phyloP scores from a whole-genome alignment of 1,140 invertebrate species.

The Branchinecta lynchi region DNA sequence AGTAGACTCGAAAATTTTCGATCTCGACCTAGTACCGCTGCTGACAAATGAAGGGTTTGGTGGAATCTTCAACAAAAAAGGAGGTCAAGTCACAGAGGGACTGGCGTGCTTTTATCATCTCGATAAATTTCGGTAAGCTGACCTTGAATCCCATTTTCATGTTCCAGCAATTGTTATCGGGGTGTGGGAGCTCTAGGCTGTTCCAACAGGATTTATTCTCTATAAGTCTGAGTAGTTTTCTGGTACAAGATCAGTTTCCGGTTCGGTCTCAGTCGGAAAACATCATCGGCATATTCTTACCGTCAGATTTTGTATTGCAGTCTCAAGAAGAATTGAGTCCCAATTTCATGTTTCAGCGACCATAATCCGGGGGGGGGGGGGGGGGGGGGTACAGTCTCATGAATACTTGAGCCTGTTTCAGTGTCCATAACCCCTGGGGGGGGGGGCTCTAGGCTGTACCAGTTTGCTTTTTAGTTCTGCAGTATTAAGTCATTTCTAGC shows the following conservation, averaged over 20 bases:
- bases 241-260: not conserved
- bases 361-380: too few relatives aligned
- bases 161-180: not conserved
- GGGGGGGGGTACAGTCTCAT: too few relatives aligned
- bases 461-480: too few relatives aligned
- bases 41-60: conserved; percentile 40
- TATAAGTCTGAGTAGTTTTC: not conserved
- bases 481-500: too few relatives aligned
- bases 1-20: conserved; percentile 64
- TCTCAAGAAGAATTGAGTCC: too few relatives aligned
- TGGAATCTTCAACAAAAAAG: conserved; percentile 51
- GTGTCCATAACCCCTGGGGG: too few relatives aligned
- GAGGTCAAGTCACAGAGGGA: conserved; percentile 56
- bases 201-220: not conserved
- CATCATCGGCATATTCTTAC: too few relatives aligned
- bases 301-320: too few relatives aligned
- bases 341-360: too few relatives aligned
- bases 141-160: conserved; percentile 6
- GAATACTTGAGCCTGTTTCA: too few relatives aligned
- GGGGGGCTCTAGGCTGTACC: too few relatives aligned
- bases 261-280: not conserved
- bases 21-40: conserved; percentile 47
- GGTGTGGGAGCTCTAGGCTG: not conserved
- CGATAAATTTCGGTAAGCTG: conserved; percentile 21
- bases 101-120: conserved; percentile 54